phyloP scores from a whole-genome alignment of 2,113 vertebrate genomes.

The Phalacrocorax carbo region DNA sequence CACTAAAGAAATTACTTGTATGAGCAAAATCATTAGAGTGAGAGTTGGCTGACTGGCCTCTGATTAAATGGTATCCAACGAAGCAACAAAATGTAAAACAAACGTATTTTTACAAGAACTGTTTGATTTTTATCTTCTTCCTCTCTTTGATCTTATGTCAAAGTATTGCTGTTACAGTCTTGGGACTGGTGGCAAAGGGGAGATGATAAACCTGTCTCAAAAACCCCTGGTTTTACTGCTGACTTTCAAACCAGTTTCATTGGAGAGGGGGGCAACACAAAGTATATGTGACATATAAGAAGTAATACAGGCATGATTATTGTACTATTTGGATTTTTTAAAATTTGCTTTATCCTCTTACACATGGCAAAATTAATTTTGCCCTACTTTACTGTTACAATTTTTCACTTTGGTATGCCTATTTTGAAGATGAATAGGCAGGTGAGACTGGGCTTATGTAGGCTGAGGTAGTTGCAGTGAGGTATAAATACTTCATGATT shows the following conservation, averaged over 20 bases:
- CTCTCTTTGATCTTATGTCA: background rate
- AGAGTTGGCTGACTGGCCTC: background rate
- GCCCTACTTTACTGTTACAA: background rate
- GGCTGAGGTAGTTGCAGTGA: background rate
- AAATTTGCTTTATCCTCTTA: background rate
- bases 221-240: background rate
- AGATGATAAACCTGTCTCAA: background rate
- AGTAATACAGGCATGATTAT: background rate
- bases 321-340: background rate
- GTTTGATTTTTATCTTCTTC: background rate
- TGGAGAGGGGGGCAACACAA: background rate
- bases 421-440: background rate
- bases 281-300: background rate
- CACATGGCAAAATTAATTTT: slow-evolving; percentile 20
- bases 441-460: background rate
- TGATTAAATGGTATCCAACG: background rate
- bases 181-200: background rate
- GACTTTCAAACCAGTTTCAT: background rate
- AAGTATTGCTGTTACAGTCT: background rate
- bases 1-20: background rate
- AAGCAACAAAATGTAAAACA: background rate
- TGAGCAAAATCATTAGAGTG: background rate
- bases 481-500: slow-evolving; percentile 34
- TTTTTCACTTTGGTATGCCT: background rate
- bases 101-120: background rate